Percentiles rank a stretch among this genome's conserved stretches.
These are phyloP conservation scores for Agriopis leucophaearia DNA, from an alignment of 2,888 invertebrate species.

Conservation along the genomic window DNA sequence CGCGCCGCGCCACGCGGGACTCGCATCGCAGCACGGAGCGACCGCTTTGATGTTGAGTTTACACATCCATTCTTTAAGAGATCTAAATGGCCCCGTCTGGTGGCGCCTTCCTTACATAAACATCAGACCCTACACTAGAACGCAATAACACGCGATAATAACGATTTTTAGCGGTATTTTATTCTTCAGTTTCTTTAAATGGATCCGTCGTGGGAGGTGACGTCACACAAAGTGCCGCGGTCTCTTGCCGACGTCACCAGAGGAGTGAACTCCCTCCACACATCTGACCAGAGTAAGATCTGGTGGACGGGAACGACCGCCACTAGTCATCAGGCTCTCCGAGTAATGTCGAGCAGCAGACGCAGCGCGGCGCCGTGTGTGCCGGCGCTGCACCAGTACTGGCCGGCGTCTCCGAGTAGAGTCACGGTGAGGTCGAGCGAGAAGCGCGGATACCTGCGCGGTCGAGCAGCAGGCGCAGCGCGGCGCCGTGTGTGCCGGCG, in stretches of 20 bases:
- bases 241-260: too few relatives aligned
- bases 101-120: slow-evolving; percentile 13
- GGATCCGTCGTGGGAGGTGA: background rate
- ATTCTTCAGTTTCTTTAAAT: slow-evolving; percentile 4
- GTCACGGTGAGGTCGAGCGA: too few relatives aligned
- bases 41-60: slow-evolving; percentile 16
- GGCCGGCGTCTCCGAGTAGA: slow-evolving; percentile 62
- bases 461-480: slow-evolving; percentile 18
- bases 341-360: slow-evolving; percentile 21
- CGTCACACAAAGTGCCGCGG: background rate
- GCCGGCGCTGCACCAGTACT: slow-evolving; percentile 57
- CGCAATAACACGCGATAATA: slow-evolving; percentile 13
- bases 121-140: slow-evolving; percentile 11
- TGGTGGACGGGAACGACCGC: too few relatives aligned
- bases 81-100: slow-evolving; percentile 18
- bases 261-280: too few relatives aligned
- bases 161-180: too few relatives aligned
- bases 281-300: too few relatives aligned
- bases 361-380: slow-evolving; percentile 6
- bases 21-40: background rate
- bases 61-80: slow-evolving; percentile 14
- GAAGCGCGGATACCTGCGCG: slow-evolving; percentile 16
- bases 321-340: too few relatives aligned
- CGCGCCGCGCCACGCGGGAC: too few relatives aligned
- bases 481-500: slow-evolving; percentile 27